Evolutionary conservation across 2,888 invertebrate species (phyloP).

Genomic region (Calliphora vomitoria): DNA sequence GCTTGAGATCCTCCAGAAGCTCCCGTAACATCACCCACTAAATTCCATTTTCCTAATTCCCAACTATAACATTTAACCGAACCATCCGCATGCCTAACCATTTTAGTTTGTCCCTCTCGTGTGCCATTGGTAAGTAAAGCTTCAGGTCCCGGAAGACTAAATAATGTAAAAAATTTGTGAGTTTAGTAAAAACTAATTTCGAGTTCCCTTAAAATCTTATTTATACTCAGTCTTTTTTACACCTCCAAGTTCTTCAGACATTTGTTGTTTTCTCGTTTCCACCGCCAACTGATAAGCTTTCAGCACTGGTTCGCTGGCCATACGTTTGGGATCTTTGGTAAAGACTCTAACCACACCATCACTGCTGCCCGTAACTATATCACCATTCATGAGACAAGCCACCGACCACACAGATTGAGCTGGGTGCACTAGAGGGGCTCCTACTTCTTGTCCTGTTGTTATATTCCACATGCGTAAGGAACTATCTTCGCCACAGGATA

Average conservation of each 20-base stretch:
- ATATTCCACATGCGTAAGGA: conserved; percentile 92
- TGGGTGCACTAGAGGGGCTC: conserved; percentile 86
- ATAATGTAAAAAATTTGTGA: neutral
- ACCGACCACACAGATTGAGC: conserved; percentile 96
- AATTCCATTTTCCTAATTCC: conserved; percentile 91
- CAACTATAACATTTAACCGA: conserved; percentile 92
- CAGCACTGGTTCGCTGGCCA: conserved; percentile 87
- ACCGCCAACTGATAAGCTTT: conserved; percentile 91
- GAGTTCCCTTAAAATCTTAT: neutral
- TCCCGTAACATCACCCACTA: conserved; percentile 96
- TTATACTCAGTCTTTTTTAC: conserved; percentile 92
- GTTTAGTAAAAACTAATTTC: neutral
- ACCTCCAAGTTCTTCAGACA: conserved; percentile 91
- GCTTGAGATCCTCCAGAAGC: conserved; percentile 88
- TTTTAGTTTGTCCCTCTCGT: conserved; percentile 92
- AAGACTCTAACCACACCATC: conserved; percentile 96
- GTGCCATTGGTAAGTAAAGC: conserved; percentile 90
- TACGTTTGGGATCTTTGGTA: conserved; percentile 89
- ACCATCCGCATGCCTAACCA: conserved; percentile 90
- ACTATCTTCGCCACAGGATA: conserved; percentile 95
- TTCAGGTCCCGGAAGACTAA: conserved; percentile 92
- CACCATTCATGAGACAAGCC: conserved; percentile 92
- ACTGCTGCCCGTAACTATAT: conserved; percentile 94
- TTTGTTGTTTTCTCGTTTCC: conserved; percentile 86
- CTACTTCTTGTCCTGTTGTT: conserved; percentile 79